Evolutionary conservation across 2,113 vertebrate species (phyloP).

Genomic region (Catharus fuscescens): DNA sequence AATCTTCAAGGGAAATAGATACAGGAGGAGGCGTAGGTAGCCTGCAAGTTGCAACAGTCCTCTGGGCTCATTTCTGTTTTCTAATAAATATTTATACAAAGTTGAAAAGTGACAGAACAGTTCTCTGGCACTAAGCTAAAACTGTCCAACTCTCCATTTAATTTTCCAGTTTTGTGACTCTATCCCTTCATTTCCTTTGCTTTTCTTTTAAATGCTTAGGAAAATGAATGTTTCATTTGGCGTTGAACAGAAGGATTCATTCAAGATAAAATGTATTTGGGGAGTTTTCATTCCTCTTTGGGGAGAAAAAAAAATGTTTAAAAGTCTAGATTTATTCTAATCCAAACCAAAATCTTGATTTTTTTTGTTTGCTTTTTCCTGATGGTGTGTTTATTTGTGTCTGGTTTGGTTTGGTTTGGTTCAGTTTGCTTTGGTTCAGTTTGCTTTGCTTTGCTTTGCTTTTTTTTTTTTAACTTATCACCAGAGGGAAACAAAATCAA

Average conservation of each 20-base stretch:
- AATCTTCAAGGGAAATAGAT: neutral
- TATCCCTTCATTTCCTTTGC: neutral
- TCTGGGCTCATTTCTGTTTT: neutral
- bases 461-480: neutral
- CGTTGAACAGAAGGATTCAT: neutral
- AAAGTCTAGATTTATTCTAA: neutral
- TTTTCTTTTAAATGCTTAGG: slow-evolving; percentile 9
- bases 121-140: slow-evolving; percentile 1
- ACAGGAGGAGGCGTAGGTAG: neutral
- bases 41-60: slow-evolving; percentile 1
- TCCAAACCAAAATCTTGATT: neutral
- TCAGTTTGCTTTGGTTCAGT: neutral
- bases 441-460: neutral
- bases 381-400: too few relatives aligned
- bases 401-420: too few relatives aligned
- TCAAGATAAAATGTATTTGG: neutral
- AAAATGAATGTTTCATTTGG: neutral
- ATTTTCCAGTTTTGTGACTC: neutral
- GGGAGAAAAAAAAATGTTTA: neutral
- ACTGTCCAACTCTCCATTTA: neutral
- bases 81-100: slow-evolving; percentile 30
- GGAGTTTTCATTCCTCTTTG: neutral
- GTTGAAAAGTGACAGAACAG: slow-evolving; percentile 6
- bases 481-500: neutral
- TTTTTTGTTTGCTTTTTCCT: neutral